These are phyloP conservation scores for Isurus oxyrinchus DNA, from an alignment of 2,113 vertebrate genomes.

Conservation along the genomic window DNA sequence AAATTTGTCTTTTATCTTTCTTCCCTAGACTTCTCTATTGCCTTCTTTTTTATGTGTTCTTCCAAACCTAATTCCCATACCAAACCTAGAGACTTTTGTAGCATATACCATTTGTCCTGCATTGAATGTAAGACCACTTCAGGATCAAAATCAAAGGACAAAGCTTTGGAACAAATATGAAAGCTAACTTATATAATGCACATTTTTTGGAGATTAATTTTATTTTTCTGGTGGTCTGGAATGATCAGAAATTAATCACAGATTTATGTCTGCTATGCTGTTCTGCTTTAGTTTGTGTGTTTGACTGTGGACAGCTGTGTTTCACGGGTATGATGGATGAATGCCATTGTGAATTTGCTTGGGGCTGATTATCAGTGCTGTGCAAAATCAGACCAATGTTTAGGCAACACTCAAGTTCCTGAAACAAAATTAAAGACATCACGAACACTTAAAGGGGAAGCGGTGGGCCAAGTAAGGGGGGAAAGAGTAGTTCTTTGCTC, in stretches of 20 bases:
- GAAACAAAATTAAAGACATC: background rate
- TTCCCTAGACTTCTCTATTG: background rate
- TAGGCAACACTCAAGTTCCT: background rate
- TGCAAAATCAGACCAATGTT: background rate
- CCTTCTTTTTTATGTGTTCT: background rate
- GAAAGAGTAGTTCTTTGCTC: background rate
- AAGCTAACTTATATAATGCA: background rate
- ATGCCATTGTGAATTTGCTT: background rate
- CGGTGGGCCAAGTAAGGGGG: background rate
- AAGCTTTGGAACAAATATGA: background rate
- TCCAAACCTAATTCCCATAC: too few species aligned
- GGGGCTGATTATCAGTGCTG: background rate
- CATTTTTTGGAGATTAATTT: background rate
- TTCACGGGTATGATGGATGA: background rate
- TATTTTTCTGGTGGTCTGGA: conserved; percentile 20
- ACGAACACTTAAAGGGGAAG: background rate
- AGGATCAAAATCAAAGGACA: background rate
- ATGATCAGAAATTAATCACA: conserved; percentile 13
- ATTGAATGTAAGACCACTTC: background rate
- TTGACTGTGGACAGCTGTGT: background rate
- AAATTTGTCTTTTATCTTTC: background rate
- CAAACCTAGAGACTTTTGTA: background rate
- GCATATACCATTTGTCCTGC: background rate
- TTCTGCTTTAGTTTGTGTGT: background rate
- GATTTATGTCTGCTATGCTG: background rate